Percentiles rank a stretch among this genome's conserved stretches.
Evolutionary conservation across 1,140 invertebrate species (phyloP).

Genomic region (Drosophila virilis): DNA sequence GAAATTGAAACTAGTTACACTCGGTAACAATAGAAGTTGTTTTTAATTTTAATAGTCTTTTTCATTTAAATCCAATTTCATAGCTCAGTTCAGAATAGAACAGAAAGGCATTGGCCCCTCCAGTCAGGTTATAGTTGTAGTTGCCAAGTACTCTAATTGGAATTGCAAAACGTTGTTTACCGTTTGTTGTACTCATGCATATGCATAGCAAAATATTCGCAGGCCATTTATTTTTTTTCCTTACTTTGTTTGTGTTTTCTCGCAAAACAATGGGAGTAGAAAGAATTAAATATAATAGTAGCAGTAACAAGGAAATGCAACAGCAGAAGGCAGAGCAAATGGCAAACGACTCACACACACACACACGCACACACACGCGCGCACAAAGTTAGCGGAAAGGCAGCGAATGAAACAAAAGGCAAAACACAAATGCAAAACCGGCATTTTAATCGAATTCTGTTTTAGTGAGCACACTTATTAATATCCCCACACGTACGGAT

Average conservation of each 20-base stretch:
- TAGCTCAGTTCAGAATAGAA: background rate
- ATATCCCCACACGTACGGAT: slow-evolving; percentile 3
- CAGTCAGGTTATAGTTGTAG: slow-evolving; percentile 6
- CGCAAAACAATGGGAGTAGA: slow-evolving; percentile 18
- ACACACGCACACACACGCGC: background rate
- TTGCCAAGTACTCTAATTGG: slow-evolving; percentile 34
- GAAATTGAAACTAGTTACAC: too few relatives aligned
- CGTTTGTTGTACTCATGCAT: slow-evolving; percentile 41
- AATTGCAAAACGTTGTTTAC: slow-evolving; percentile 49
- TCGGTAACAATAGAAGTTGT: too few relatives aligned
- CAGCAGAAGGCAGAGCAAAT: slow-evolving; percentile 22
- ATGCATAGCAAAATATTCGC: slow-evolving; percentile 32
- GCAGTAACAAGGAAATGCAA: slow-evolving; percentile 39
- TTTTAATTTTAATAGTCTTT: too few relatives aligned
- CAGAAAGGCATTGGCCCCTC: slow-evolving; percentile 18
- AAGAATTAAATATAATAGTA: slow-evolving; percentile 26
- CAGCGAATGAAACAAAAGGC: slow-evolving; percentile 46
- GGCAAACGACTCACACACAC: slow-evolving; percentile 16
- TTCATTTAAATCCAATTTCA: background rate
- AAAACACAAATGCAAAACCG: slow-evolving; percentile 69
- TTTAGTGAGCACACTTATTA: slow-evolving; percentile 28
- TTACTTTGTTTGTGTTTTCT: background rate
- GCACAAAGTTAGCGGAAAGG: slow-evolving; percentile 40
- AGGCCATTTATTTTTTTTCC: slow-evolving; percentile 20
- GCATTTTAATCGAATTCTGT: slow-evolving; percentile 62